Evolutionary conservation across 2,888 invertebrate species (phyloP), one percentile per base, ranked within the genome.

Genomic region (Polydrusus cervinus): DNA sequence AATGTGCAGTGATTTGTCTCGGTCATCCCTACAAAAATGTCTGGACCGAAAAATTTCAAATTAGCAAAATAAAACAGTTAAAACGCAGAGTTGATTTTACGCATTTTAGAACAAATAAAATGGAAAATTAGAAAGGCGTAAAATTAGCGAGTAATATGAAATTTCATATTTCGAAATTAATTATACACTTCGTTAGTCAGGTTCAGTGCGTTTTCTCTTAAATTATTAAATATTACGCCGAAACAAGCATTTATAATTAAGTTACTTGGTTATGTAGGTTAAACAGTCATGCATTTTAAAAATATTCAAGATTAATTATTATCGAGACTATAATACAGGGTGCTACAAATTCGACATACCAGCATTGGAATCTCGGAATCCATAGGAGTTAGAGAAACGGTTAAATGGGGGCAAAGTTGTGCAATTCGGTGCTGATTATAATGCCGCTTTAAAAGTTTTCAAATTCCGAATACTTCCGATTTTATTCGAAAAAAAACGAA

Each of bases 111-210:
- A 10, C 55, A 55, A 34, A 30, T 34, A 55, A 55, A 55, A 55
- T 14, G 55, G 34, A 55, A 55, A 30, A 34, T 55, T 55, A 7
- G 14, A 34, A 14, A 10, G 13, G 34, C 14, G 34, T 55, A 34
- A 34, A 55, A 55, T 55, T 11, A 55, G 14, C 55, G 14, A 13
- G 14, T 34, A 55, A 55, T 34, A 55, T 1, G n/a, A 34, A 34
- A 55, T 55, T 55, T 55, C 34, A 34, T 55, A 34, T 66, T 66
- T 38, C 16, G 18, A 66, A 34, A 66, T 34, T 66, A 66, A 66
- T 66, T 51, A 53, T 34, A 18, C 51, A 34, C 38, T 18, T 34
- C 16, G 34, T 16, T 66, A 53, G 3, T 20, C 34, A 3, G 38
- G 16, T 40, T 34, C 18, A 40, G 38, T 20, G 53, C 38, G 47